These are phyloP conservation scores for Eulemur mongoz DNA, from an alignment of 2,797 vertebrate genomes.

Conservation along the genomic window DNA sequence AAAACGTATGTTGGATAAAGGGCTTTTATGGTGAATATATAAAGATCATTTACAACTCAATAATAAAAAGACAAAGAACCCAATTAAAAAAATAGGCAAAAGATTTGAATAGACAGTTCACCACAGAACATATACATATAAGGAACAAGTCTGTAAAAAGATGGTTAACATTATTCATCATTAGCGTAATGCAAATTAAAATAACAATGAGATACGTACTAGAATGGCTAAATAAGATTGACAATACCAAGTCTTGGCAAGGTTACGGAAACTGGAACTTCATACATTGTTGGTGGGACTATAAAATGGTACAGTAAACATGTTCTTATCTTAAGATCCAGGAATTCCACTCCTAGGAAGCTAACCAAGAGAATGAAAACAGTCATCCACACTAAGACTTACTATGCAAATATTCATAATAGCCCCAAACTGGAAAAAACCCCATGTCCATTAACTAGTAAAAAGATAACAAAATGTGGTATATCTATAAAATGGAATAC, in stretches of 20 bases:
- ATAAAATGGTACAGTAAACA: neutral
- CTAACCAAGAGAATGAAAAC: conserved; percentile 34
- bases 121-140: neutral
- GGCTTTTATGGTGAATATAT: neutral
- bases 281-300: neutral
- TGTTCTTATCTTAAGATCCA: neutral
- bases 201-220: neutral
- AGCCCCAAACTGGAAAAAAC: neutral
- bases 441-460: neutral
- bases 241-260: neutral
- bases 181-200: conserved; percentile 6
- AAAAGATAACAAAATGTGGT: neutral
- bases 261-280: neutral
- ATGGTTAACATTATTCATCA: neutral
- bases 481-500: neutral
- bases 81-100: conserved; percentile 36
- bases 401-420: conserved; percentile 10
- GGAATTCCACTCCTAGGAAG: neutral
- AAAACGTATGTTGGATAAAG: conserved; percentile 19
- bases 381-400: neutral
- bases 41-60: conserved; percentile 23
- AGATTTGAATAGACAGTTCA: neutral
- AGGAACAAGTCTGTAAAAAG: neutral
- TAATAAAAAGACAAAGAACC: neutral
- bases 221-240: neutral